A percentile compares a stretch with the other conserved stretches of the same genome.
These are phyloP conservation scores for Metacarcinus magister DNA, from an alignment of 2,888 invertebrate genomes.

Conservation along the genomic window DNA sequence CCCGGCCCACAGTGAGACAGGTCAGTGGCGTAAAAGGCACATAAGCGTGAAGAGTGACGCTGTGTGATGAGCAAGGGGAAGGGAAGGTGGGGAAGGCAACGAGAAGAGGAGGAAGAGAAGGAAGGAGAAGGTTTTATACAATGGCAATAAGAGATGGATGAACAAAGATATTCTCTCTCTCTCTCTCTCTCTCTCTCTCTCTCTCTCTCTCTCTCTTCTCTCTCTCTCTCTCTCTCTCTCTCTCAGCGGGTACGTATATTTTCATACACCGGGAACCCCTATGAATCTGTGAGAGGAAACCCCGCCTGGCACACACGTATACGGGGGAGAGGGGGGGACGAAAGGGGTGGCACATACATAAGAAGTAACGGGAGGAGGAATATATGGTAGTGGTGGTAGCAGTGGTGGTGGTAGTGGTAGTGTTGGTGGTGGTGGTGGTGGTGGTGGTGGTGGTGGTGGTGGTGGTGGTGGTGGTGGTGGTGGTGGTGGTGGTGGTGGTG, in stretches of 20 bases:
- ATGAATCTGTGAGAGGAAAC: background rate
- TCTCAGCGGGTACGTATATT: slow-evolving; percentile 9
- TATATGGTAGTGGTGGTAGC: background rate
- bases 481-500: background rate
- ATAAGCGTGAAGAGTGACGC: background rate
- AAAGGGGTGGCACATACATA: background rate
- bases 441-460: background rate
- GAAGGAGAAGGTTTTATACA: background rate
- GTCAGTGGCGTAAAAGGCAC: slow-evolving; percentile 17
- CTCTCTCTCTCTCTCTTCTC: slow-evolving; percentile 18
- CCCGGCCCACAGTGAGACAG: slow-evolving; percentile 5
- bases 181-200: background rate
- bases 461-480: background rate
- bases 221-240: slow-evolving; percentile 26
- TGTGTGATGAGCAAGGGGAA: background rate
- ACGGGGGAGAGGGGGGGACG: background rate
- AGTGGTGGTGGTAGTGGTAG: background rate
- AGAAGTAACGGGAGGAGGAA: background rate
- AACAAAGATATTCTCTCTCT: slow-evolving; percentile 37
- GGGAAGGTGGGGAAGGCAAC: background rate
- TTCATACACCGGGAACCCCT: background rate
- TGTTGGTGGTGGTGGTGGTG: background rate
- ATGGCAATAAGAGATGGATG: background rate
- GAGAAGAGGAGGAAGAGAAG: background rate
- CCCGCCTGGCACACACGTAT: background rate